Evolutionary conservation across 2,113 vertebrate species (phyloP), one percentile per base, ranked within the genome.

Genomic region (Mormyrus iriodes): DNA sequence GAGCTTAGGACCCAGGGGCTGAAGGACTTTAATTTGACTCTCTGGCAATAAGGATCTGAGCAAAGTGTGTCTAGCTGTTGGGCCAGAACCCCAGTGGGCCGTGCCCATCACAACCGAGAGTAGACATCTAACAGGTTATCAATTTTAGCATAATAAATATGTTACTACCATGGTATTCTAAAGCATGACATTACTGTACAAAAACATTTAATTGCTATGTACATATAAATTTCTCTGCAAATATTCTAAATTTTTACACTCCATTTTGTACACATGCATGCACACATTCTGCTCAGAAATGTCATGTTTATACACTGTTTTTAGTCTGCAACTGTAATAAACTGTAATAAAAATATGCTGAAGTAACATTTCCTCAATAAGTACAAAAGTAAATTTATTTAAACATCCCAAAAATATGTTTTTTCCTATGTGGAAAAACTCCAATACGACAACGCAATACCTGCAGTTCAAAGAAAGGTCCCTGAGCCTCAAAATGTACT

Each of bases 401-500:
- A 42, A 42, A 79, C 42, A 79, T 39, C 35, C 17, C 35, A 76
- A 76, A 76, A 76, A 73, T 15, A 35, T n/a, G 4, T 39, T 76
- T 39, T 42, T 79, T 69, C 61, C 61, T 69, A 31, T 31, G 61
- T 69, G 61, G 44, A 24, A 42, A 84, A 84, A 84, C 35, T 84
- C 21, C 19, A 84, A 24, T 48, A 44, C n/a, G 42, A 84, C 24
- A 46, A 31, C 9, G 7, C 35, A 44, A 51, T 31, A 85, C 82
- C 82, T n/a, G 49, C 49, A 48, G 24, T 27, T 53, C 24, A 86
- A 27, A 17, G 46, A 85, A 53, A 39, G 31, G 49, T 31, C 49
- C 85, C 85, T 86, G 84, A 87, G 85, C 76, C 90, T 89, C 86
- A 88, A 76, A 87, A 88, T 87, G 44, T 91, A 90, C 89, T 87